A percentile compares a stretch with the other conserved stretches of the same genome.
phyloP scores from a whole-genome alignment of 2,797 vertebrate genomes.

The Artibeus jamaicensis region DNA sequence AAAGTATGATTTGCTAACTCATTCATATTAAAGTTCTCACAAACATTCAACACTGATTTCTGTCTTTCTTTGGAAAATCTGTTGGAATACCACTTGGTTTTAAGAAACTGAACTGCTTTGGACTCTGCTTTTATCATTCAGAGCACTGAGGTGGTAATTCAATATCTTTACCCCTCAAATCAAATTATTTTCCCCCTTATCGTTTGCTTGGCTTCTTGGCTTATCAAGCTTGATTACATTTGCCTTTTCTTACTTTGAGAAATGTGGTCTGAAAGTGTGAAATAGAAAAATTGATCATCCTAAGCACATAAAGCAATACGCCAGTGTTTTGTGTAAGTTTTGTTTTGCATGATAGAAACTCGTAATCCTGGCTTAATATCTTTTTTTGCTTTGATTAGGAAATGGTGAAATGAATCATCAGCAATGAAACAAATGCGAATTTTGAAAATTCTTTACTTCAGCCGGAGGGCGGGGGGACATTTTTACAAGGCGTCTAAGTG shows the following conservation, averaged over 20 bases:
- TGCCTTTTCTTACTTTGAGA: constrained; percentile 49
- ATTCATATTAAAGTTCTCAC: constrained; percentile 2
- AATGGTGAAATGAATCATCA: constrained; percentile 3
- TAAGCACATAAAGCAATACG: not conserved
- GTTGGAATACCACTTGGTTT: not conserved
- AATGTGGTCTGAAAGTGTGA: constrained; percentile 34
- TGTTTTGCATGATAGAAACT: constrained; percentile 32
- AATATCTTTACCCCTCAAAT: constrained; percentile 40
- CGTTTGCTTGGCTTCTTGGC: constrained; percentile 22
- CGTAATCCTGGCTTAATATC: not conserved
- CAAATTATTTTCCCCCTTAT: not conserved
- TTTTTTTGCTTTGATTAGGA: not conserved
- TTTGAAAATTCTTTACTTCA: not conserved
- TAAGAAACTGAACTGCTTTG: constrained; percentile 39
- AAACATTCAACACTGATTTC: not conserved
- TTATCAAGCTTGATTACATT: constrained; percentile 57
- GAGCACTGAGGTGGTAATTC: constrained; percentile 35
- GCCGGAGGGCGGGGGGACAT: too few species aligned
- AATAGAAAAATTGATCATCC: not conserved
- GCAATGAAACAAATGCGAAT: not conserved
- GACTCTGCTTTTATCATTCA: constrained; percentile 23
- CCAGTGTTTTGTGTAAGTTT: not conserved
- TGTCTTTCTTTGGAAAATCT: not conserved
- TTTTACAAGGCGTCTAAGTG: not conserved
- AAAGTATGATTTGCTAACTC: constrained; percentile 21